These are phyloP conservation scores for Neostethus bicornis DNA, from an alignment of 2,797 vertebrate genomes.

Conservation along the genomic window DNA sequence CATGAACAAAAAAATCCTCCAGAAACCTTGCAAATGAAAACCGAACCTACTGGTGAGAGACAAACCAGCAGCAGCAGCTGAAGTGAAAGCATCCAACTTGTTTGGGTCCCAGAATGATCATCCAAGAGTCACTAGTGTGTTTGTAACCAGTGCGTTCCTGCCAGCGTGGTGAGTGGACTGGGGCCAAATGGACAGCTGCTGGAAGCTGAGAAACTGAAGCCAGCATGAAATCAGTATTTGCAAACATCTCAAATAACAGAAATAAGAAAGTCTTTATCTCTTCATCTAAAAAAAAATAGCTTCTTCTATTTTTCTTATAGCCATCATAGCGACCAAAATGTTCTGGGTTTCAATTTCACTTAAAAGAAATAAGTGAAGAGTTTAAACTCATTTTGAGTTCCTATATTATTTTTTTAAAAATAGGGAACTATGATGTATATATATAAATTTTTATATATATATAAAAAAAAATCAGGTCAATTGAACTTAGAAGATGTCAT, in stretches of 20 bases:
- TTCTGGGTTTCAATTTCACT: no score
- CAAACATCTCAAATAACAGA: conserved; percentile 31
- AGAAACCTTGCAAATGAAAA: conserved; percentile 43
- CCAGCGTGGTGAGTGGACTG: conserved; percentile 34
- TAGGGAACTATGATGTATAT: no score
- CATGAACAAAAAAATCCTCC: conserved; percentile 21
- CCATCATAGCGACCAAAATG: conserved; percentile 6
- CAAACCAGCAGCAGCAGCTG: conserved; percentile 58
- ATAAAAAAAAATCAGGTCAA: no score
- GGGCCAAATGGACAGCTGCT: conserved; percentile 68
- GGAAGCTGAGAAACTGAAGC: conserved; percentile 31
- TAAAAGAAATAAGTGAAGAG: no score
- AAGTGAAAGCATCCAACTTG: conserved; percentile 15
- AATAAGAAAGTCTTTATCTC: conserved; percentile 36
- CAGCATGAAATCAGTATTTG: conserved; percentile 46
- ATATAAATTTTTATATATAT: no score
- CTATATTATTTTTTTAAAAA: no score
- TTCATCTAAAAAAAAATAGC: not conserved
- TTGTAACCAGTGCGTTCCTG: conserved; percentile 39
- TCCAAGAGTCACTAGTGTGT: conserved; percentile 28
- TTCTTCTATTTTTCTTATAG: not conserved
- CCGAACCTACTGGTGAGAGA: conserved; percentile 21
- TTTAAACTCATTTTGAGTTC: no score
- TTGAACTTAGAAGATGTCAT: no score
- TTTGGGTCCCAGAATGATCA: conserved; percentile 34